A percentile compares a stretch with the other conserved stretches of the same genome.
phyloP scores from a whole-genome alignment of 1,140 invertebrate genomes.

The Trachelipus rathkii region DNA sequence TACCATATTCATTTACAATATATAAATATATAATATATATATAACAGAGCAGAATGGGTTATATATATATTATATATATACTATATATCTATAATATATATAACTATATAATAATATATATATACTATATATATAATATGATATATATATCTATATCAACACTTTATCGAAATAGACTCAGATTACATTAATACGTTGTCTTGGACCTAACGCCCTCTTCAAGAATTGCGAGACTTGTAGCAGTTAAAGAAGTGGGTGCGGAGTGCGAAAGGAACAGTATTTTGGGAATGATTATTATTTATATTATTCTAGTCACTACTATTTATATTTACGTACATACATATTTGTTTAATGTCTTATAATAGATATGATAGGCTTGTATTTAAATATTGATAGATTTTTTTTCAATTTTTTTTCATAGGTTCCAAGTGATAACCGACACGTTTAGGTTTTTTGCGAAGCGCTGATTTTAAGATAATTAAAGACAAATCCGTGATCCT shows the following conservation, averaged over 20 bases:
- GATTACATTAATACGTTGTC: slow-evolving; percentile 88
- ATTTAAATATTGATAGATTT: no score
- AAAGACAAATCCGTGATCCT: slow-evolving; percentile 82
- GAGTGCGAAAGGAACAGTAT: slow-evolving; percentile 74
- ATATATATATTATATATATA: no score
- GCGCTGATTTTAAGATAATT: slow-evolving; percentile 91
- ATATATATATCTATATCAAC: neutral
- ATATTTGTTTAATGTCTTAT: no score
- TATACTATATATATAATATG: neutral
- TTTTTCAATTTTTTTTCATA: slow-evolving; percentile 48
- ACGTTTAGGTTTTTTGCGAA: slow-evolving; percentile 79
- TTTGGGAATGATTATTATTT: neutral
- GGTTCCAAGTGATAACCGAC: slow-evolving; percentile 85
- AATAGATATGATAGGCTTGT: no score
- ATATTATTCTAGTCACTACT: no score
- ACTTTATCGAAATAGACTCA: slow-evolving; percentile 63
- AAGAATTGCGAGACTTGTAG: slow-evolving; percentile 85
- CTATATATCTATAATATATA: no score
- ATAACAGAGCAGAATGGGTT: no score
- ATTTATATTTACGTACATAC: no score
- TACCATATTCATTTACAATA: no score
- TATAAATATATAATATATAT: no score
- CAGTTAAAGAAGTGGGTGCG: slow-evolving; percentile 78
- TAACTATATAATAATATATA: neutral
- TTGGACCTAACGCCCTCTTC: slow-evolving; percentile 83